Evolutionary conservation across 2,797 vertebrate genomes (phyloP), one percentile per base, ranked within the genome.

Genomic region (Ctenopoma kingsleyae): DNA sequence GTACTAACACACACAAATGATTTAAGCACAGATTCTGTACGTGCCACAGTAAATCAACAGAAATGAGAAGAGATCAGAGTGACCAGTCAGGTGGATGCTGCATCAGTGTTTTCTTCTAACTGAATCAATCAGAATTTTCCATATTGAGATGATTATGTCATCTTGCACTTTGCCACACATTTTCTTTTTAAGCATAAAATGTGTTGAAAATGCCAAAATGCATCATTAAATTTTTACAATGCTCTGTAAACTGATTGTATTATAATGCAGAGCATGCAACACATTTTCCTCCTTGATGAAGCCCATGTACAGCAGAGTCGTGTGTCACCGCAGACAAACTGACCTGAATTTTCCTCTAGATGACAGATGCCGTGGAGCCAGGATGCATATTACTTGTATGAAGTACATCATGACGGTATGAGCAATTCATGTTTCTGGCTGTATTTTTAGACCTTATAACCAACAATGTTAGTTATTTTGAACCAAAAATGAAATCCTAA

Each of bases 331-430:
- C 52, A 79, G 76, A 78, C 80, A 86, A 85, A 80, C 56, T 87
- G 87, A 90, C 88, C 87, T 86, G 74, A 71, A 80, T 87, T 74
- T 72, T 73, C 60, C 67, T 81, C 73, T 57, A 85, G 68, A 86
- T 80, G 81, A 82, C 86, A 85, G 84, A 87, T 85, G 81, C 52
- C 61, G 60, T 62, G 67, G 56, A 84, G 69, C 51, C 52, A 76
- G 51, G 73, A 64, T 8, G 22, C 71, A 77, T 76, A 76, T 78
- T 78, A 78, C 76, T 69, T 53, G 44, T 76, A 60, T 67, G 51
- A 83, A 67, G 52, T 53, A 58, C 7, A 15, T 54, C 50, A 78
- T 43, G 25, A 68, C 52, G 67, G 54, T 30, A 50, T 55, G 35
- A 74, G 70, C 41, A 69, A 49, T 20, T 55, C 49, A 67, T 22